Base-by-base conservation (phyloP, 1,140 invertebrate genomes). In the Ylistrum balloti region DNA sequence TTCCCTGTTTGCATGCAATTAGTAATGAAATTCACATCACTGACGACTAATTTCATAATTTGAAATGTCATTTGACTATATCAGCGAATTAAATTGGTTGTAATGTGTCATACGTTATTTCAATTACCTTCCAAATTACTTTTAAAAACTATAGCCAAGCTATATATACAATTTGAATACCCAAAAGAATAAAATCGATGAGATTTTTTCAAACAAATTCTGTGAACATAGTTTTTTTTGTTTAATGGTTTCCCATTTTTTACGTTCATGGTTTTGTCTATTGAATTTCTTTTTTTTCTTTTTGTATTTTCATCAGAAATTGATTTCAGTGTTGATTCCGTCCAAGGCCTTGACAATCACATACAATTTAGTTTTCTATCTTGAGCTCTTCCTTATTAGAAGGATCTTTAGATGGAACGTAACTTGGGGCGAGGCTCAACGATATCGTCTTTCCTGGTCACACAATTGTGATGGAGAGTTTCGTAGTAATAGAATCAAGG, bases 401-500 rank as follows among this genome's bases (percentile, higher is more conserved):
- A 74, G 56, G 56, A 74, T 74, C n/a, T 74, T n/a, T 74, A 74
- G 56, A 74, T n/a, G 13, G 56, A 74, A 74, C 28, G 9, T 74
- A 74, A 74, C 56, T 74, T 74, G 1, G 56, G 3, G 56, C 56
- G 17, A 74, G 56, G 20, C 56, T 74, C 22, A 28, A 28, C n/a
- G 9, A 28, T 74, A 28, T 74, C 22, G 56, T 28, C 56, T 74
- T 74, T 74, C 56, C 13, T 74, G 56, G 56, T 45, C 41, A 74
- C 56, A 74, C 56, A n/a, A 74, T 74, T 22, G 56, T 28, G 56
- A 74, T 74, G 56, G n/a, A 74, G n/a, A n/a, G 56, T 74, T 28
- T 74, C 20, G 5, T 74, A 28, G 56, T 28, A 11, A 56, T 22
- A 20, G 45, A 28, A 74, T 28, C 56, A 74, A 74, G 56, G 56